Percentiles rank a stretch among this genome's conserved stretches.
These are phyloP conservation scores for Oostethus manadensis DNA, from an alignment of 2,113 vertebrate genomes.

Conservation along the genomic window DNA sequence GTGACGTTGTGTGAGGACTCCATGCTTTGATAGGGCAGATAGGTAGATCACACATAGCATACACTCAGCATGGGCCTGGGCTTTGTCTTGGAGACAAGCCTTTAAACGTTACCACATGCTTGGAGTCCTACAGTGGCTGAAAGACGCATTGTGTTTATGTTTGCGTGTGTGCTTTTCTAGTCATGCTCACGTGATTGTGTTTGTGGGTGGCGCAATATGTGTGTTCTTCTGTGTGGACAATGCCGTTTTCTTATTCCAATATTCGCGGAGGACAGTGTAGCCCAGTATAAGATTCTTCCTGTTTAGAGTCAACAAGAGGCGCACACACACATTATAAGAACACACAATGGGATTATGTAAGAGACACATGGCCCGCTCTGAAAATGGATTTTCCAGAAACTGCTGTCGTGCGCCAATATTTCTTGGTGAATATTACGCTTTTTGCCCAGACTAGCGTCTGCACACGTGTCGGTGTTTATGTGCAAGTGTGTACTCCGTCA, in stretches of 20 bases:
- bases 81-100: conserved; percentile 39
- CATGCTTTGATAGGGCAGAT: background rate
- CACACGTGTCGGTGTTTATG: conserved; percentile 3
- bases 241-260: conserved; percentile 60
- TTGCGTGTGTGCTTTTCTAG: conserved; percentile 4
- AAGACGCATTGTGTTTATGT: conserved; percentile 18
- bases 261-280: conserved; percentile 43
- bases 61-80: conserved; percentile 24
- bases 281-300: conserved; percentile 43
- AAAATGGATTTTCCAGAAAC: conserved; percentile 63
- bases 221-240: conserved; percentile 18
- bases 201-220: conserved; percentile 10
- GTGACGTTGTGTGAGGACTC: conserved; percentile 40
- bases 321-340: conserved; percentile 38
- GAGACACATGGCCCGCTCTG: conserved; percentile 23
- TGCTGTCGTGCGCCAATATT: conserved; percentile 41
- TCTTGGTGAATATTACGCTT: conserved; percentile 41
- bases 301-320: conserved; percentile 39
- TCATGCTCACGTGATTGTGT: conserved; percentile 20
- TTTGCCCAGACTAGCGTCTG: conserved; percentile 36
- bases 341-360: conserved; percentile 54
- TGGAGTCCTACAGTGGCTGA: conserved; percentile 32
- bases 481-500: conserved; percentile 3
- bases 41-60: background rate
- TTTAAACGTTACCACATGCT: conserved; percentile 72